Conservation (phyloP, 2,888 invertebrate species). For the Pteria penguin region DNA sequence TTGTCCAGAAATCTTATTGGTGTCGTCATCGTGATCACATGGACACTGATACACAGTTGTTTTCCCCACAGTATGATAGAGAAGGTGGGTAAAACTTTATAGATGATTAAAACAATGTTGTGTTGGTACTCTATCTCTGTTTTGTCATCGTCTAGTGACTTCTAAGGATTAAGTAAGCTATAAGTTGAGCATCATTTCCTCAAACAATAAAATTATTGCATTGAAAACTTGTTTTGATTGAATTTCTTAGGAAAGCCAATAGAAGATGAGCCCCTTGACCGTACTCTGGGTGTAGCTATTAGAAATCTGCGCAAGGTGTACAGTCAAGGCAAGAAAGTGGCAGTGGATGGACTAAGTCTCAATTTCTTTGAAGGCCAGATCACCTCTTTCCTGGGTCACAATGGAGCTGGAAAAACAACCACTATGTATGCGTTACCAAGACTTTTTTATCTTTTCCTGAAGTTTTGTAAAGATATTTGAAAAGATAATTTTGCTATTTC, state of each 20-base stretch:
- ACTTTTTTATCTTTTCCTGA: no score
- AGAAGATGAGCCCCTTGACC: slow-evolving; percentile 81
- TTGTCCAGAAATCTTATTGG: slow-evolving; percentile 82
- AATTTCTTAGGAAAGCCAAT: slow-evolving; percentile 56
- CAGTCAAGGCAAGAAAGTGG: slow-evolving; percentile 79
- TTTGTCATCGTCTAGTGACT: no score
- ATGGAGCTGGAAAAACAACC: slow-evolving; percentile 96
- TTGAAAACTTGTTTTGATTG: no score
- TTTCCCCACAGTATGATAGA: slow-evolving; percentile 4
- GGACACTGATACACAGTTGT: background rate
- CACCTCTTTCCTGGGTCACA: slow-evolving; percentile 92
- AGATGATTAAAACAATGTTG: no score
- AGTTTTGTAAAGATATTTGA: no score
- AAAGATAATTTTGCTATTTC: no score
- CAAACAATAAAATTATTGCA: no score
- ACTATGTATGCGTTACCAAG: slow-evolving; percentile 85
- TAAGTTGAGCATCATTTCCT: no score
- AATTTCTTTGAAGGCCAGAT: slow-evolving; percentile 91
- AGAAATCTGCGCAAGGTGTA: slow-evolving; percentile 84
- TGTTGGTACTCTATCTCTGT: no score
- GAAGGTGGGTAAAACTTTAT: no score
- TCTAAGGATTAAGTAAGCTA: no score
- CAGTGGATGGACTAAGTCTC: slow-evolving; percentile 86
- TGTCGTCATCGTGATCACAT: slow-evolving; percentile 63
- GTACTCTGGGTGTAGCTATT: slow-evolving; percentile 87